Base-by-base conservation (phyloP, 2,888 invertebrate species). In the Caenorhabditis auriculariae region DNA sequence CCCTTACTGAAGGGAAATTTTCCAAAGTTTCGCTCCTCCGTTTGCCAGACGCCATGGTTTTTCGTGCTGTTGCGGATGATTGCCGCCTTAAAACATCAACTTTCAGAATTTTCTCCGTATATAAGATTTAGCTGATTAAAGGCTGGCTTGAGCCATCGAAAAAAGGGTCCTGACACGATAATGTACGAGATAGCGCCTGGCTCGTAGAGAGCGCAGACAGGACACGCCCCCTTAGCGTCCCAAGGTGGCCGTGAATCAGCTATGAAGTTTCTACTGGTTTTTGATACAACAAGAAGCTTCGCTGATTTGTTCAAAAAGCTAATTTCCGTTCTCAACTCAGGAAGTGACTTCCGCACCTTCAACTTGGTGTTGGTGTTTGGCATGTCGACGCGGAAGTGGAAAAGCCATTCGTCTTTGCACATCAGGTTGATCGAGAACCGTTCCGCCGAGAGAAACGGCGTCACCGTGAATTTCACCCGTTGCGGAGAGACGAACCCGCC, bases 371-470 rank as follows among this genome's bases (percentile, higher is more conserved):
- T 54, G 0, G 47, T 43, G 42, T 59, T 60, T 6, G 75, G 75
- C 60, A 77, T 64, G 47, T 77, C 75, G 44, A 74, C 72, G n/a
- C 75, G 59, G 46, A 77, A 66, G 60, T 77, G 77, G 43, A 76
- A 72, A 6, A 76, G 26, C 43, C 54, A 65, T 41, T 75, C 75
- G 19, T 63, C 57, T 32, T 60, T 56, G 9, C 65, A 49, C 48
- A 52, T 46, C 37, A 77, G 37, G 44, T 77, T 75, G 28, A 77
- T 54, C 1, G 60, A 53, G 56, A 77, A 77, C 24, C 69, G 37
- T 17, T 62, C 60, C 4, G 71, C 72, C 24, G 69, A 74, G 41
- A 77, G 59, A 48, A 67, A 60, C 12, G 77, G 77, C 12, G 77
- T 77, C n/a, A 73, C 58, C 4, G 74, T 73, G 48, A 77, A 58